Percentiles rank a stretch among this genome's conserved stretches.
phyloP scores from a whole-genome alignment of 2,888 invertebrate genomes.

The Antheraea yamamai region DNA sequence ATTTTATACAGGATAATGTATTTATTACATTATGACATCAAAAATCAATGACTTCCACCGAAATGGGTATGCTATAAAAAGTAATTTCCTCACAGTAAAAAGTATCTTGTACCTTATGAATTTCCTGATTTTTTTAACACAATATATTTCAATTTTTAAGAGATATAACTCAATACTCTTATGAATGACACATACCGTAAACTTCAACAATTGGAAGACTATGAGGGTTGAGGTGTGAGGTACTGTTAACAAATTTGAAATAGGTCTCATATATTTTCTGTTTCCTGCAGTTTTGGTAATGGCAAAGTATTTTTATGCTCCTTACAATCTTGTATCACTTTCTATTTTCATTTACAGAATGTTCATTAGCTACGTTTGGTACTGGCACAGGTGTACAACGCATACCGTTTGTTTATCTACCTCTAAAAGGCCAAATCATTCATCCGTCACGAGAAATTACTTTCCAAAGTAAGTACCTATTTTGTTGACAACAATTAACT shows the following conservation, averaged over 20 bases:
- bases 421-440: slow-evolving; percentile 92
- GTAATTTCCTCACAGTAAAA: no score
- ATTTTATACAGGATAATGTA: no score
- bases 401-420: slow-evolving; percentile 93
- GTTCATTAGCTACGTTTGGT: slow-evolving; percentile 90
- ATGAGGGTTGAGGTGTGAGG: background rate
- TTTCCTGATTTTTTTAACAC: no score
- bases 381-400: slow-evolving; percentile 86
- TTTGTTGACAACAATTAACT: background rate
- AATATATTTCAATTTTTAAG: background rate
- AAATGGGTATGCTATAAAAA: no score
- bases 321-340: slow-evolving; percentile 23
- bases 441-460: slow-evolving; percentile 93
- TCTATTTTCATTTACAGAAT: slow-evolving; percentile 82
- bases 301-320: background rate
- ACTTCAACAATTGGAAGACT: background rate
- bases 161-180: background rate
- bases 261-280: background rate
- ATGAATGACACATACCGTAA: background rate
- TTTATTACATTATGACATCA: no score
- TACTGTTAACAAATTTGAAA: background rate
- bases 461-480: slow-evolving; percentile 84
- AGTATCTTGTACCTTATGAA: no score
- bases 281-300: slow-evolving; percentile 2
- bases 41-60: no score